Evolutionary conservation across 2,113 vertebrate genomes (phyloP).

Genomic region (Pithys albifrons): DNA sequence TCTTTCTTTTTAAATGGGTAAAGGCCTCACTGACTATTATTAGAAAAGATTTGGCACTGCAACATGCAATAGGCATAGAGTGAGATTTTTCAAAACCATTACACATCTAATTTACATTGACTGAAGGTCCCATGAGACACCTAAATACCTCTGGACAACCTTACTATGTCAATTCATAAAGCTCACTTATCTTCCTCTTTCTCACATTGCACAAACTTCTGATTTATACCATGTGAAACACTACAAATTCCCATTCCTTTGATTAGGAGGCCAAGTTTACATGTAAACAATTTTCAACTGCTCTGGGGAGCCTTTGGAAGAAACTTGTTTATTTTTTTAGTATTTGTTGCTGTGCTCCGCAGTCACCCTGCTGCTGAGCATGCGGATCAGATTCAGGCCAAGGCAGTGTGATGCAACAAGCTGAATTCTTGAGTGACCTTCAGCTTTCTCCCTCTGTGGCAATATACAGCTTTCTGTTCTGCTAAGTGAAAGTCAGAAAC

Average conservation of each 20-base stretch:
- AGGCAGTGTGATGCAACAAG: slow-evolving; percentile 6
- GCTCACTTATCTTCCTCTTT: background rate
- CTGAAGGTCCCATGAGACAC: background rate
- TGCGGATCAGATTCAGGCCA: background rate
- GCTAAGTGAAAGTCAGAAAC: background rate
- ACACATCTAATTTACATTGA: slow-evolving; percentile 44
- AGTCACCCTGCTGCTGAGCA: background rate
- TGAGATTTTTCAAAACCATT: slow-evolving; percentile 43
- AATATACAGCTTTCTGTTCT: background rate
- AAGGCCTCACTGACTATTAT: background rate
- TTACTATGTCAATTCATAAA: slow-evolving; percentile 14
- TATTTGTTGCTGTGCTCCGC: background rate
- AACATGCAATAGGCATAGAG: background rate
- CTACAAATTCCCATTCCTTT: background rate
- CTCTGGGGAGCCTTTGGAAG: background rate
- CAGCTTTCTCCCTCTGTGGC: background rate
- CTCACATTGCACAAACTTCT: background rate
- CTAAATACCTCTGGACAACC: slow-evolving; percentile 29
- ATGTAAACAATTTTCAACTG: background rate
- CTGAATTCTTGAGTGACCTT: slow-evolving; percentile 43
- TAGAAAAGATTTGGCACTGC: slow-evolving; percentile 7
- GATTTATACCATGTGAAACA: background rate
- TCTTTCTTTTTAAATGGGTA: background rate
- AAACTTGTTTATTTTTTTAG: background rate
- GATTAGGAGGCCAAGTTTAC: background rate